Evolutionary conservation across 2,797 vertebrate genomes (phyloP), one percentile per base, ranked within the genome.

Genomic region (Nyctibius grandis): DNA sequence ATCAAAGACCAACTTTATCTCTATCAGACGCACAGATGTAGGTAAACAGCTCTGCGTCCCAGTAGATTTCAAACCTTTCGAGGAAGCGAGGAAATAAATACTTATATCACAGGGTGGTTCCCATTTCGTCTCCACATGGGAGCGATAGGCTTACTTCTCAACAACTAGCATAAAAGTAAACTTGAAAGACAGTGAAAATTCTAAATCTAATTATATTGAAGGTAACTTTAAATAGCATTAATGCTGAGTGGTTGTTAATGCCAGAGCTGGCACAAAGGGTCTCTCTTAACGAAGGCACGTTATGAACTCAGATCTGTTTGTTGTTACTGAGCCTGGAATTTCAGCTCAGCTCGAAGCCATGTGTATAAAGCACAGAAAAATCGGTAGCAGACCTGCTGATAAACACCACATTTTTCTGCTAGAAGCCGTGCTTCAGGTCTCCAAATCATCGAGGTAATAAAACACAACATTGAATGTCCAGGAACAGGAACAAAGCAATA

Each of bases 1-100:
- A 95, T 92, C 96, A 96, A 96, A 95, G 94, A 45, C 67, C 64
- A 54, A 15, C 91, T 95, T 96, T 88, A 97, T 94, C 89, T 78
- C n/a, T 33, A 75, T 90, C 91, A 89, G 78, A 51, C 22, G 5
- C 91, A 64, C 12, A 82, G 78, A 87, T 72, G 86, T 96, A 95
- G 88, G 93, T 94, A 94, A 95, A 96, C 70, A 96, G 68, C 22
- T 89, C 75, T 68, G 68, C 34, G 28, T 45, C 86, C 59, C 72
- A 64, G 60, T 53, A 89, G 85, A 92, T 89, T 77, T 64, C 45
- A 53, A 80, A 44, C 60, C 88, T 93, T 94, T 89, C 73, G 47
- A 95, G 81, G 75, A 77, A 94, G 61, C 2, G 6, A 25, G 76
- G 87, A 94, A 96, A 91, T 91, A 96, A 84, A 78, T 88, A 77